Evolutionary conservation across 1,140 invertebrate genomes (phyloP).

Genomic region (Drosophila punjabiensis): DNA sequence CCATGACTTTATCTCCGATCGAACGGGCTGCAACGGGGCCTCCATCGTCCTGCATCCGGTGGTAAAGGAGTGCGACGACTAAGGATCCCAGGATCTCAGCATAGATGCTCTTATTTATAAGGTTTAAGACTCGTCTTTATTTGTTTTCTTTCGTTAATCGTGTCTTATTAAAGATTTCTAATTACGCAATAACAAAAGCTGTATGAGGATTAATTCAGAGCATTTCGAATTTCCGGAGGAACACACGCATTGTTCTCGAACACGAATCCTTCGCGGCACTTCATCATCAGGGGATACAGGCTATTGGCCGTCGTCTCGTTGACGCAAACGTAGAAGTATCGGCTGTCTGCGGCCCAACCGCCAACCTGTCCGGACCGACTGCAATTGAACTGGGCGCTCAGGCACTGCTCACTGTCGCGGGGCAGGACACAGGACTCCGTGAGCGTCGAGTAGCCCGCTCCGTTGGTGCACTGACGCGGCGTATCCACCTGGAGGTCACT

Average conservation of each 20-base stretch:
- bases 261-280: slow-evolving; percentile 57
- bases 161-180: slow-evolving; percentile 30
- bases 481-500: slow-evolving; percentile 53
- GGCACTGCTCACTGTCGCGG: slow-evolving; percentile 52
- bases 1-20: slow-evolving; percentile 87
- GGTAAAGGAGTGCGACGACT: slow-evolving; percentile 84
- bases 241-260: slow-evolving; percentile 63
- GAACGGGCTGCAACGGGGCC: slow-evolving; percentile 87
- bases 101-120: slow-evolving; percentile 57
- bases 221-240: neutral
- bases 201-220: neutral
- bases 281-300: slow-evolving; percentile 71
- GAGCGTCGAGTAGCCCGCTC: slow-evolving; percentile 60
- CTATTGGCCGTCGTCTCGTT: slow-evolving; percentile 13
- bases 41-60: slow-evolving; percentile 87
- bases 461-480: slow-evolving; percentile 57
- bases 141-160: slow-evolving; percentile 54
- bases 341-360: slow-evolving; percentile 63
- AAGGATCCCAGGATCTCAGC: neutral
- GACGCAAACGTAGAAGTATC: slow-evolving; percentile 80
- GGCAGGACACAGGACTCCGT: slow-evolving; percentile 57
- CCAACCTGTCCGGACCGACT: slow-evolving; percentile 58
- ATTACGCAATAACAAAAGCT: neutral
- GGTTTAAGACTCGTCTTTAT: slow-evolving; percentile 15
- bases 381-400: slow-evolving; percentile 64